Conservation (phyloP, 2,113 vertebrate genomes). For the Polypterus bichir region DNA sequence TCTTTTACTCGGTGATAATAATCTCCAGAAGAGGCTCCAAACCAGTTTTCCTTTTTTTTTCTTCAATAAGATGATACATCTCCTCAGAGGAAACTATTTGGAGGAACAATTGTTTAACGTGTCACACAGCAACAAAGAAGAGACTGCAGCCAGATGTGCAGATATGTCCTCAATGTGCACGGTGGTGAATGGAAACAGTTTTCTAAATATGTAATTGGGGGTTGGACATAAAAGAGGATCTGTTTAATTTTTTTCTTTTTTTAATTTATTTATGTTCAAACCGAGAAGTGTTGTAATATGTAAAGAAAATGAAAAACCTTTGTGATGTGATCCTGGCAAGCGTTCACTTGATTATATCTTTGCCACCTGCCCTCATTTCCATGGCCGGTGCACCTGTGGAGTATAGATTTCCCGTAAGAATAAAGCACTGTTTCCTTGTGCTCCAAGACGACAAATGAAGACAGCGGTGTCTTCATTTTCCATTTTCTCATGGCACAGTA, state of each 20-base stretch:
- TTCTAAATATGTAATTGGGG: too few relatives aligned
- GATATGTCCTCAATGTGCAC: too few relatives aligned
- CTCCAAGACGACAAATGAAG: neutral
- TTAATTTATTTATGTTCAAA: too few relatives aligned
- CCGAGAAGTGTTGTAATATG: too few relatives aligned
- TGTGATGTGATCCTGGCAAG: too few relatives aligned
- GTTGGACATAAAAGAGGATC: too few relatives aligned
- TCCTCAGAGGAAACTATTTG: neutral
- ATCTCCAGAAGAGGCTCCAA: neutral
- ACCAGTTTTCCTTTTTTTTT: neutral
- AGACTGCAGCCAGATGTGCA: conserved; percentile 1
- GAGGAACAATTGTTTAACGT: neutral
- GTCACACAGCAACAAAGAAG: neutral
- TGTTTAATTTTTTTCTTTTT: too few relatives aligned
- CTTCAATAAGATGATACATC: conserved; percentile 1
- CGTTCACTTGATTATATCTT: neutral
- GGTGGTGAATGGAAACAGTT: too few relatives aligned
- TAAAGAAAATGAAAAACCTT: too few relatives aligned
- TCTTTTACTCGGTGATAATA: neutral
- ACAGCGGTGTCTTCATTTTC: too few relatives aligned
- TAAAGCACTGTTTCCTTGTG: neutral
- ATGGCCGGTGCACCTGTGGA: neutral
- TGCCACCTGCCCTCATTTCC: neutral
- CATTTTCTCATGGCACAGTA: too few relatives aligned
- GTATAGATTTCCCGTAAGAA: neutral